A percentile compares a stretch with the other conserved stretches of the same genome.
Conservation (phyloP, 2,797 vertebrate genomes). For the Telmatherina bonti region DNA sequence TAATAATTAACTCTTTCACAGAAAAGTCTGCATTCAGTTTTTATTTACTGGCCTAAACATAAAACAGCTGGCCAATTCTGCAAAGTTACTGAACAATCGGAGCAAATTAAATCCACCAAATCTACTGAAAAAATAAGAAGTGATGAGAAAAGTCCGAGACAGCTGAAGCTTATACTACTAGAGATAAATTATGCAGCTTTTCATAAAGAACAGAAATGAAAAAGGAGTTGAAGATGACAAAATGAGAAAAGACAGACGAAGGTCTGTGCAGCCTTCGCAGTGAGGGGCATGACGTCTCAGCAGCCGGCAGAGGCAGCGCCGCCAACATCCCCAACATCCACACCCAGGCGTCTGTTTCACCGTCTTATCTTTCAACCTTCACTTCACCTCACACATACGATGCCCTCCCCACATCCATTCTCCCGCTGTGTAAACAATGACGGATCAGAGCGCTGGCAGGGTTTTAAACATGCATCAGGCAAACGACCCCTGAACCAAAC, state of each 20-base stretch:
- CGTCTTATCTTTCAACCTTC: constrained; percentile 34
- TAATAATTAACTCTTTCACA: background rate
- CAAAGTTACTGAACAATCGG: background rate
- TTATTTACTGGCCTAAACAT: background rate
- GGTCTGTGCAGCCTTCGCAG: constrained; percentile 18
- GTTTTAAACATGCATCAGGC: constrained; percentile 54
- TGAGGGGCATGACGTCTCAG: constrained; percentile 41
- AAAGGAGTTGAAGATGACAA: constrained; percentile 21
- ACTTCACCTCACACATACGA: constrained; percentile 45
- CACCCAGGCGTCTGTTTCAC: constrained; percentile 25
- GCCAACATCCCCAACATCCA: constrained; percentile 10
- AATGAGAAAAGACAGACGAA: constrained; percentile 36
- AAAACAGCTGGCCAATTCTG: background rate
- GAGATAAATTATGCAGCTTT: background rate
- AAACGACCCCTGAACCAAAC: constrained; percentile 20
- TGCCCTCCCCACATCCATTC: constrained; percentile 35
- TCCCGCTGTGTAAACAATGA: constrained; percentile 64
- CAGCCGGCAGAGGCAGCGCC: constrained; percentile 9
- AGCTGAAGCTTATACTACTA: background rate
- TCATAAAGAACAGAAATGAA: background rate
- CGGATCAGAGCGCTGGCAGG: constrained; percentile 33
- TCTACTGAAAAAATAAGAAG: background rate
- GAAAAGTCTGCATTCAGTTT: no score
- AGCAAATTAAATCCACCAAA: background rate
- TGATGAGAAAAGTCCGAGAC: background rate